Conservation (phyloP, 2,888 invertebrate genomes). For the Tinea trinotella region DNA sequence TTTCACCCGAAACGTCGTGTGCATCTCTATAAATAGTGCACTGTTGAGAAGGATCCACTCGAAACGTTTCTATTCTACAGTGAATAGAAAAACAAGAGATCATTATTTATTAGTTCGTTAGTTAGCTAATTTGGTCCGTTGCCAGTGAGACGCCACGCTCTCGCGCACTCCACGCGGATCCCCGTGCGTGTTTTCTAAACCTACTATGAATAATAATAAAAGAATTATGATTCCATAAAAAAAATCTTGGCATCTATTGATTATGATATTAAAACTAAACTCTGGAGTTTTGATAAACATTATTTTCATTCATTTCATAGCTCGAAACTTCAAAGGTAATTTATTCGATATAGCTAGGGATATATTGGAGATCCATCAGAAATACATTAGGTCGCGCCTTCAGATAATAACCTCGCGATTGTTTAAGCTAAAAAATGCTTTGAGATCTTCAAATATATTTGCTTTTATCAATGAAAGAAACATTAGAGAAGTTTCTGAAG, state of each 20-base stretch:
- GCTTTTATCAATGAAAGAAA: slow-evolving; percentile 37
- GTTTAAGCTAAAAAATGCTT: slow-evolving; percentile 33
- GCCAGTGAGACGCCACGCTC: slow-evolving; percentile 54
- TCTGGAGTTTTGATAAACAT: too few species aligned
- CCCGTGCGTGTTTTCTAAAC: slow-evolving; percentile 53
- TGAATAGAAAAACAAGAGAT: slow-evolving; percentile 71
- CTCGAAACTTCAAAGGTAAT: neutral
- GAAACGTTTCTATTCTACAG: slow-evolving; percentile 64
- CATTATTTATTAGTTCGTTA: slow-evolving; percentile 72
- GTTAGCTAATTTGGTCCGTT: slow-evolving; percentile 69
- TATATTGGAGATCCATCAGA: slow-evolving; percentile 65
- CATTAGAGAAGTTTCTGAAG: slow-evolving; percentile 31
- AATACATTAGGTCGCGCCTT: slow-evolving; percentile 58
- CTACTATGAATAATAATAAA: slow-evolving; percentile 2
- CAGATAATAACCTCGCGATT: slow-evolving; percentile 39
- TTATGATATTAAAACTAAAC: too few species aligned
- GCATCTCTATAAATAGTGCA: slow-evolving; percentile 60
- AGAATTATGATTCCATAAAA: too few species aligned
- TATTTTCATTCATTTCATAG: neutral
- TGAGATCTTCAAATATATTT: neutral
- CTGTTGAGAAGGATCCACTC: slow-evolving; percentile 51
- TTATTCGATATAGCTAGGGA: slow-evolving; percentile 17
- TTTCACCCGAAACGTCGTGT: slow-evolving; percentile 67
- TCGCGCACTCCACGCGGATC: slow-evolving; percentile 54
- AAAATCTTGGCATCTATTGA: too few species aligned